Evolutionary conservation across 1,140 invertebrate genomes (phyloP), one percentile per base, ranked within the genome.

Genomic region (Pseudomyrmex pallidus): DNA sequence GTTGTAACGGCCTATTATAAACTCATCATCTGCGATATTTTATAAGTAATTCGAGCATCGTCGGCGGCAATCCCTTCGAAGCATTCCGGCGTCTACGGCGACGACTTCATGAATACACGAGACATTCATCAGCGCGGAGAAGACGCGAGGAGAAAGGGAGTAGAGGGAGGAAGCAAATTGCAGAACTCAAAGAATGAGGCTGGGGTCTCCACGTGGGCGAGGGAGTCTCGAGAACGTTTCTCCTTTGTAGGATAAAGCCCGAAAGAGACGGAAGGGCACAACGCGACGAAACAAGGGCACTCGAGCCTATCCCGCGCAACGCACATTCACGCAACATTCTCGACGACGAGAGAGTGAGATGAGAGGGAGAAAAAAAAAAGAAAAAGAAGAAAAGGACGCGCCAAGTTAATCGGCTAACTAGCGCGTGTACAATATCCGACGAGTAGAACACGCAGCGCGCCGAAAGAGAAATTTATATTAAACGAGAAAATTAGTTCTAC

Each of bases 301-400:
- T 64, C 68, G 17, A 46, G 25, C 20, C 57, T 63, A 25, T 12
- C 46, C 46, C 1, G 10, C 57, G 46, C 48, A 74, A 85, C 70
- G 52, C 72, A 83, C 54, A 83, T 88, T 83, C 68, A 88, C 77
- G 73, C 77, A 87, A 70, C 64, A 87, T 74, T 87, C 67, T 22
- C 7, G 10, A n/a, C 12, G 54, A 52, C 50, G 50, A 12, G 13
- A 12, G 13, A 52, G 50, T 2, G 12, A 52, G 3, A 52, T 52
- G 13, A 7, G 10, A 59, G 20, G 20, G 22, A 35, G 44, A 54
- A 44, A n/a, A 50, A 44, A n/a, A 50, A n/a, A 46, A 17, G 1
- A 3, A n/a, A n/a, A 5, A 72, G 52, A 56, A 70, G 5, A 15
- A 5, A 25, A 44, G 13, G 0, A 50, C 20, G 12, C 17, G 4